Percentiles rank a stretch among this genome's conserved stretches.
Evolutionary conservation across 2,797 vertebrate species (phyloP).

Genomic region (Numenius phaeopus): DNA sequence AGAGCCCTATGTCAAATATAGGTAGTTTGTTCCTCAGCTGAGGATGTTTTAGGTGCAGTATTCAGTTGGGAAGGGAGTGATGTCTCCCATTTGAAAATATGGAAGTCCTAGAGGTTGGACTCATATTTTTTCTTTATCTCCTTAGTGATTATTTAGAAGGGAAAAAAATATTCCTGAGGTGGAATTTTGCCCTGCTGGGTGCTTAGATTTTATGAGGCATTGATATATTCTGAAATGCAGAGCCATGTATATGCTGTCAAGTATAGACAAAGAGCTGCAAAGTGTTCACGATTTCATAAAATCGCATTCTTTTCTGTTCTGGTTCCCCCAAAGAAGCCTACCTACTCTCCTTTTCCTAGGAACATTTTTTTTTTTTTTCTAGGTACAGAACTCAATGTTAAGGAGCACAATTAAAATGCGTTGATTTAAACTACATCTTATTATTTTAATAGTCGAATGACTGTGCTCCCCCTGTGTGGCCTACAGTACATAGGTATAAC

Average conservation of each 20-base stretch:
- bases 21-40: neutral
- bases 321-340: neutral
- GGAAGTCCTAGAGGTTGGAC: neutral
- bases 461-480: conserved; percentile 76
- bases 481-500: conserved; percentile 63
- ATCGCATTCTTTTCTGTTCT: neutral
- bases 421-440: conserved; percentile 34
- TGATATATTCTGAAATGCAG: neutral
- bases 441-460: neutral
- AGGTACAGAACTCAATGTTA: neutral
- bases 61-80: neutral
- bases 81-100: neutral
- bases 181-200: neutral
- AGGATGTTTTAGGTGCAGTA: neutral
- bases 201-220: neutral
- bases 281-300: neutral
- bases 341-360: neutral
- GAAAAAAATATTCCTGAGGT: neutral
- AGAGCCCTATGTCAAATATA: neutral
- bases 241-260: neutral
- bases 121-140: neutral
- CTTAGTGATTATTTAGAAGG: neutral
- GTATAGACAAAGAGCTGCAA: neutral
- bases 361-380: neutral
- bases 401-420: conserved; percentile 5